Percentiles rank a stretch among this genome's conserved stretches.
phyloP scores from a whole-genome alignment of 2,113 vertebrate genomes.

The Oncorhynchus masou region DNA sequence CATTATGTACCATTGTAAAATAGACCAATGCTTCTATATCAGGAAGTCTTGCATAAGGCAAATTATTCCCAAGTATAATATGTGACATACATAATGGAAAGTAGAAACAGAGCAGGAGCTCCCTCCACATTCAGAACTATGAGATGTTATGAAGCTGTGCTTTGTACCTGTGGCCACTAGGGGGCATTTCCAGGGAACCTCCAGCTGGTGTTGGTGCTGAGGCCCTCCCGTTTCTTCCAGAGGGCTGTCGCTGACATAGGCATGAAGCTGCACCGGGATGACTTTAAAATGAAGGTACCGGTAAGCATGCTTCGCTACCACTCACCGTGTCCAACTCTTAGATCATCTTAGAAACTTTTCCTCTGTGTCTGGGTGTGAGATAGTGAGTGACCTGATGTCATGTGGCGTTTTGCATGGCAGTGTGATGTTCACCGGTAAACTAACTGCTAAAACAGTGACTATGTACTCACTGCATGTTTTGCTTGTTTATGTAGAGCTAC shows the following conservation, averaged over 20 bases:
- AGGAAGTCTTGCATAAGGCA: too few relatives aligned
- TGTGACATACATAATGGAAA: too few relatives aligned
- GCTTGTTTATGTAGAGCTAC: too few relatives aligned
- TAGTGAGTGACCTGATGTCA: neutral
- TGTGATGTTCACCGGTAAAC: too few relatives aligned
- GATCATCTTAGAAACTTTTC: neutral
- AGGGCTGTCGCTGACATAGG: constrained; percentile 89
- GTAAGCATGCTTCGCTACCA: constrained; percentile 73
- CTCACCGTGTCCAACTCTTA: neutral
- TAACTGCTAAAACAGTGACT: too few relatives aligned
- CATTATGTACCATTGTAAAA: too few relatives aligned
- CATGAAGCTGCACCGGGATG: constrained; percentile 88
- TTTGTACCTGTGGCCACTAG: constrained; percentile 56
- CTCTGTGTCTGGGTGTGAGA: neutral
- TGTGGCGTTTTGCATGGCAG: too few relatives aligned
- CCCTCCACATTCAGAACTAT: too few relatives aligned
- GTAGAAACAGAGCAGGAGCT: too few relatives aligned
- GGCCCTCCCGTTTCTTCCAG: constrained; percentile 87
- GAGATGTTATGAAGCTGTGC: neutral
- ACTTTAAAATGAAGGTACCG: constrained; percentile 99
- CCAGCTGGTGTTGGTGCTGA: constrained; percentile 88
- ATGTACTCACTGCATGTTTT: too few relatives aligned
- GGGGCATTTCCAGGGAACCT: constrained; percentile 93
- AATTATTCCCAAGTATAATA: too few relatives aligned
- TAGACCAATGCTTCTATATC: too few relatives aligned